Evolutionary conservation across 2,797 vertebrate genomes (phyloP), one percentile per base, ranked within the genome.

Genomic region (Chloroceryle amazona): DNA sequence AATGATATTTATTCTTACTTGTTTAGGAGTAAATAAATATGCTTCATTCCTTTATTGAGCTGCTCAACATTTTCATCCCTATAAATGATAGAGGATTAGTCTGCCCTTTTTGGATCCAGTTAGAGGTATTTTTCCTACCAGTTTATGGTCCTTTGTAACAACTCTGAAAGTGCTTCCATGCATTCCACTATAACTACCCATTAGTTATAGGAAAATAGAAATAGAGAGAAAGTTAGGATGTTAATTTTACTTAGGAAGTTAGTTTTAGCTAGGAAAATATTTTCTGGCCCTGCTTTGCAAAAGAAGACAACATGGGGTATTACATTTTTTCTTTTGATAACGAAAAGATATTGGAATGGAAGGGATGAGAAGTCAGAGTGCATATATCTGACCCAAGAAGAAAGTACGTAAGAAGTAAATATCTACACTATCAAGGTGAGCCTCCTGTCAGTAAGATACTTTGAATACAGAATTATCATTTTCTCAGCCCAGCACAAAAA

Each of bases 391-490:
- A 75, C 14, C 4, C n/a, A 75, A 9, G 23, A 25, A 62, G 16
- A 13, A 62, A 67, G 33, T 67, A 62, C 42, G 67, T 61, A 44
- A 60, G 22, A 57, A 83, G 23, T 65, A 67, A 61, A 35, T 41
- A 57, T 11, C 29, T 75, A 55, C 63, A 22, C 35, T 49, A 71
- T 25, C n/a, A 55, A 55, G 11, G 35, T 46, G 4, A 71, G 12
- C 13, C 19, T 49, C 10, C 42, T 71, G 13, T 60, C 25, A 71
- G 51, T n/a, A 88, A 65, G 28, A 60, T 19, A n/a, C 16, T 67
- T 73, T 44, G 62, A 62, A 61, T 0, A 0, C 39, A 44, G 25
- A 61, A 60, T 61, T 39, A 5, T 60, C 3, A 0, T 52, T 13
- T 72, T n/a, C n/a, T 72, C 33, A 67, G 7, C 5, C 13, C 23